Evolutionary conservation across 2,888 invertebrate species (phyloP).

Genomic region (Meiosimyza platycephala): DNA sequence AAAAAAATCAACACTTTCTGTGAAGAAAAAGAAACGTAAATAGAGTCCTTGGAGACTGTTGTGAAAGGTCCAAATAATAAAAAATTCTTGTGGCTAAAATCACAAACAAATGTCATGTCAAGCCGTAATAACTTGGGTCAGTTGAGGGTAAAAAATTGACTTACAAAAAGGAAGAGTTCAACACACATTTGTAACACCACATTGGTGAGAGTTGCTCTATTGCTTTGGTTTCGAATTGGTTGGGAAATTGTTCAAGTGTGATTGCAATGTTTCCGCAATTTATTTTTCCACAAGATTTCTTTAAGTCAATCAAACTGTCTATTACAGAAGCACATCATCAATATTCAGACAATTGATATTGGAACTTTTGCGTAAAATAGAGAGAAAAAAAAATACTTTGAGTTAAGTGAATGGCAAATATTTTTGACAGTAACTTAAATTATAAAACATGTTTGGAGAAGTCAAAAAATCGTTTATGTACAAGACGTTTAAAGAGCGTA

Average conservation of each 20-base stretch:
- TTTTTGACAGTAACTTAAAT: too few species aligned
- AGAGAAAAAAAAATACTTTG: slow-evolving; percentile 4
- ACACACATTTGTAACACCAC: slow-evolving; percentile 6
- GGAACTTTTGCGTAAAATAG: slow-evolving; percentile 8
- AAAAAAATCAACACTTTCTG: background rate
- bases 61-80: slow-evolving; percentile 20
- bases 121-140: slow-evolving; percentile 41
- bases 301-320: slow-evolving; percentile 52
- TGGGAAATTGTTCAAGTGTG: slow-evolving; percentile 44
- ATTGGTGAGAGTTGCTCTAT: background rate
- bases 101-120: slow-evolving; percentile 44
- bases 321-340: slow-evolving; percentile 39
- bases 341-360: slow-evolving; percentile 24
- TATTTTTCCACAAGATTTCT: slow-evolving; percentile 49
- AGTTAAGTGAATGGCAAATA: background rate
- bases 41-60: background rate
- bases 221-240: background rate
- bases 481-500: too few species aligned
- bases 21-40: too few species aligned
- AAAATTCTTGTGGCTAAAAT: slow-evolving; percentile 35
- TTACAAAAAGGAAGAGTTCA: slow-evolving; percentile 29
- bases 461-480: too few species aligned
- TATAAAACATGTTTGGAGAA: too few species aligned
- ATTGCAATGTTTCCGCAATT: slow-evolving; percentile 51
- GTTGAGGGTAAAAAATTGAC: slow-evolving; percentile 34